These are phyloP conservation scores for Lordiphosa collinella DNA, from an alignment of 1,140 invertebrate species.

Conservation along the genomic window DNA sequence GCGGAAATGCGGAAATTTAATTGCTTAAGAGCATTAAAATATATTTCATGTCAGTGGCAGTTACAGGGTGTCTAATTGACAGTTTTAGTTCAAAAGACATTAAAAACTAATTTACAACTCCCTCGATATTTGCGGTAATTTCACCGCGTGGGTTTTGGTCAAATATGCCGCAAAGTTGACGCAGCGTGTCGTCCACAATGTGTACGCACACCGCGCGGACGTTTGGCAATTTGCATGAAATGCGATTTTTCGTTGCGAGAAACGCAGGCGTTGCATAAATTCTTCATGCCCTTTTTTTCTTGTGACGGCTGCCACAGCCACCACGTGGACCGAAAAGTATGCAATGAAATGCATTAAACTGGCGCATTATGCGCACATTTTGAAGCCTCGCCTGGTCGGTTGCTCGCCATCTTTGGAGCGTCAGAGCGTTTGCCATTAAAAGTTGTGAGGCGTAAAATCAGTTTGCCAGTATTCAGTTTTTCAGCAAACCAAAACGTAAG, in stretches of 20 bases:
- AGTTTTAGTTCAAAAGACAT: constrained; percentile 7
- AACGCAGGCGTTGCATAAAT: constrained; percentile 40
- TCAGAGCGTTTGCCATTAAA: constrained; percentile 36
- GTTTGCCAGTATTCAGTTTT: constrained; percentile 31
- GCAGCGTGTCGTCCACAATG: constrained; percentile 18
- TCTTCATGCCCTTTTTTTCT: constrained; percentile 17
- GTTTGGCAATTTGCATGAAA: constrained; percentile 41
- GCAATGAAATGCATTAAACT: constrained; percentile 48
- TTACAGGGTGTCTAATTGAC: not conserved
- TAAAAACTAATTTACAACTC: not conserved
- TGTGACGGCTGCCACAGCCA: constrained; percentile 3
- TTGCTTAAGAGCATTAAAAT: constrained; percentile 13
- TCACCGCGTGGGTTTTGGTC: constrained; percentile 5
- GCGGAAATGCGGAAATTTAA: constrained; percentile 1
- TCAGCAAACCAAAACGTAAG: constrained; percentile 14
- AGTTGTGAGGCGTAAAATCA: constrained; percentile 50
- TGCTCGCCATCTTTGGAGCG: constrained; percentile 1
- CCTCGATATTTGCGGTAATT: not conserved
- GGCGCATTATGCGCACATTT: constrained; percentile 48
- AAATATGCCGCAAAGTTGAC: constrained; percentile 35
- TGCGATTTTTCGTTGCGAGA: constrained; percentile 38
- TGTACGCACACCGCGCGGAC: constrained; percentile 15
- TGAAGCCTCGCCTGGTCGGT: constrained; percentile 8
- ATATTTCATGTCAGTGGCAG: not conserved
- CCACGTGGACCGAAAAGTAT: constrained; percentile 25